Conservation (phyloP, 2,113 vertebrate genomes). For the Circaetus cinerascens region DNA sequence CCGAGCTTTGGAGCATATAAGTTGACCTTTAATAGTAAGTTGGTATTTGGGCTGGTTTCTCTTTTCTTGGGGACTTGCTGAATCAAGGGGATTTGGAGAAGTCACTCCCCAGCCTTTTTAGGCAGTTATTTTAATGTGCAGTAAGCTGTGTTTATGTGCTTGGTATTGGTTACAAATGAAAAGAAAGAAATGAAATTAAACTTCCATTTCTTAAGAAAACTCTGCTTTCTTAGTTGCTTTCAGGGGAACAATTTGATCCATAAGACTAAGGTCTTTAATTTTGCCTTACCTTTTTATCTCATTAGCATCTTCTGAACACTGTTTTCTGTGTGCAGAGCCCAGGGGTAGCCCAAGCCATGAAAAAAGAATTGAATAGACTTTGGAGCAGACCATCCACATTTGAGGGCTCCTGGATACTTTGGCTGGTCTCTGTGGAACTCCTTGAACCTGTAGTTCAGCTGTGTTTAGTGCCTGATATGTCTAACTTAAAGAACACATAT, state of each 20-base stretch:
- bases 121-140: not conserved
- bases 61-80: not conserved
- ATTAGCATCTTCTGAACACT: not conserved
- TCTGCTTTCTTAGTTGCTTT: not conserved
- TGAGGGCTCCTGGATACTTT: not conserved
- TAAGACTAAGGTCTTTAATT: not conserved
- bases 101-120: not conserved
- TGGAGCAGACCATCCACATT: not conserved
- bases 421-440: not conserved
- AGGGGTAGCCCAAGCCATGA: not conserved
- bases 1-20: not conserved
- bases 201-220: not conserved
- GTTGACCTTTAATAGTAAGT: not conserved
- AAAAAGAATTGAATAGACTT: not conserved
- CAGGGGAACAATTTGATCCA: not conserved
- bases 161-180: not conserved
- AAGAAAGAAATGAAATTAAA: not conserved
- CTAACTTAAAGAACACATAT: not conserved
- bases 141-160: not conserved
- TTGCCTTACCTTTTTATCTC: not conserved
- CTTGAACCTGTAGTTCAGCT: not conserved
- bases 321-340: not conserved
- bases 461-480: not conserved
- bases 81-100: not conserved
- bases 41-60: not conserved